Percentiles rank a stretch among this genome's conserved stretches.
These are phyloP conservation scores for Taenaris catops DNA, from an alignment of 2,888 invertebrate genomes.

Conservation along the genomic window DNA sequence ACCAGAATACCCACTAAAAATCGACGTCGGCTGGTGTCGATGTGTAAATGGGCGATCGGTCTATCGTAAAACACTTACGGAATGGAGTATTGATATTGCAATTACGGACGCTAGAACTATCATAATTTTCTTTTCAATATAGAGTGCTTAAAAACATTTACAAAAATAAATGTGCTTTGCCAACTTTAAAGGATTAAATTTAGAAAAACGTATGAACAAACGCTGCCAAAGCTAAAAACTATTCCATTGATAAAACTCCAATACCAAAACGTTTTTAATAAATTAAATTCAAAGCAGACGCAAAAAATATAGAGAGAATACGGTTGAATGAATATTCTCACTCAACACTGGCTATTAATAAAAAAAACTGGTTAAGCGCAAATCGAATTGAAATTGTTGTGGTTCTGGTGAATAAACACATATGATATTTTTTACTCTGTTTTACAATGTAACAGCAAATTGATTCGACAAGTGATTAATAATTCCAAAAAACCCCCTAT, in stretches of 20 bases:
- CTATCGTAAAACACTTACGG: conserved; percentile 26
- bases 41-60: conserved; percentile 32
- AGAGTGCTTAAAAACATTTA: too few relatives aligned
- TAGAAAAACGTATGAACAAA: conserved; percentile 10
- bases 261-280: conserved; percentile 12
- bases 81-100: too few relatives aligned
- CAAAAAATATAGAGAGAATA: conserved; percentile 19
- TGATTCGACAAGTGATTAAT: too few relatives aligned
- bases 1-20: too few relatives aligned
- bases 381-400: not conserved
- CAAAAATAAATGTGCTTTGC: not conserved
- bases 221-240: conserved; percentile 11
- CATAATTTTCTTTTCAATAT: too few relatives aligned
- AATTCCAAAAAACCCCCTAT: too few relatives aligned
- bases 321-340: conserved; percentile 20
- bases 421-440: too few relatives aligned
- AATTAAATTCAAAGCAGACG: conserved; percentile 15
- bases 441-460: too few relatives aligned
- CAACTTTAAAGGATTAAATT: conserved; percentile 2
- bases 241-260: conserved; percentile 13
- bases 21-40: too few relatives aligned
- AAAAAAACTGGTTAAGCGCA: conserved; percentile 40
- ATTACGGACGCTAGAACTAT: too few relatives aligned
- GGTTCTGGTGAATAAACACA: too few relatives aligned
- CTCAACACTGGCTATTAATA: conserved; percentile 48